phyloP scores from a whole-genome alignment of 2,888 invertebrate species.

The Anoplius nigerrimus region DNA sequence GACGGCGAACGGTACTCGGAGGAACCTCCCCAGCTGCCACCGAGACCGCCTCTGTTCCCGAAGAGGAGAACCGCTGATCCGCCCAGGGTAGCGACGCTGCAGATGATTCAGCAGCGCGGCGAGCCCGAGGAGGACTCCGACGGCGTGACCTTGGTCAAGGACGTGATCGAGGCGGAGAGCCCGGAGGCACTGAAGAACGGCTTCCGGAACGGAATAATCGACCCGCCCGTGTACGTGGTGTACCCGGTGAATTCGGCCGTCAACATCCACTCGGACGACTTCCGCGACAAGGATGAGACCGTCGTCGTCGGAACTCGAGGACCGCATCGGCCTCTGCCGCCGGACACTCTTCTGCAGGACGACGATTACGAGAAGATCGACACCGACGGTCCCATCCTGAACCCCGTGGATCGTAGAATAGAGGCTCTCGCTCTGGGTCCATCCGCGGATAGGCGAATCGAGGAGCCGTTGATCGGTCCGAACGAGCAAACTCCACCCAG shows the following conservation, averaged over 20 bases:
- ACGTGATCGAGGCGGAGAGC: background rate
- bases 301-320: constrained; percentile 79
- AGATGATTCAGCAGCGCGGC: constrained; percentile 80
- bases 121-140: constrained; percentile 49
- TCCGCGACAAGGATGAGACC: constrained; percentile 75
- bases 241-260: constrained; percentile 79
- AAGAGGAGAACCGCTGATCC: constrained; percentile 75
- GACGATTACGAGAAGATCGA: constrained; percentile 41
- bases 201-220: constrained; percentile 41
- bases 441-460: background rate
- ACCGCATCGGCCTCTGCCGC: constrained; percentile 76
- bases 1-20: constrained; percentile 65
- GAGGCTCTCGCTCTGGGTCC: too few relatives aligned
- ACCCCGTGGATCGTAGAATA: too few relatives aligned
- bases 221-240: constrained; percentile 77
- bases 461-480: constrained; percentile 60
- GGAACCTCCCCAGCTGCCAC: constrained; percentile 72
- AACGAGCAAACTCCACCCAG: background rate
- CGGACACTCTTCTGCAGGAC: constrained; percentile 68
- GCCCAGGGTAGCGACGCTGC: constrained; percentile 80
- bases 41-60: constrained; percentile 73
- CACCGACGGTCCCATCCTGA: constrained; percentile 34
- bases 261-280: constrained; percentile 75
- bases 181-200: constrained; percentile 58
- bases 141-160: background rate